Evolutionary conservation across 1,140 invertebrate species (phyloP).

Genomic region (Coptotermes formosanus): DNA sequence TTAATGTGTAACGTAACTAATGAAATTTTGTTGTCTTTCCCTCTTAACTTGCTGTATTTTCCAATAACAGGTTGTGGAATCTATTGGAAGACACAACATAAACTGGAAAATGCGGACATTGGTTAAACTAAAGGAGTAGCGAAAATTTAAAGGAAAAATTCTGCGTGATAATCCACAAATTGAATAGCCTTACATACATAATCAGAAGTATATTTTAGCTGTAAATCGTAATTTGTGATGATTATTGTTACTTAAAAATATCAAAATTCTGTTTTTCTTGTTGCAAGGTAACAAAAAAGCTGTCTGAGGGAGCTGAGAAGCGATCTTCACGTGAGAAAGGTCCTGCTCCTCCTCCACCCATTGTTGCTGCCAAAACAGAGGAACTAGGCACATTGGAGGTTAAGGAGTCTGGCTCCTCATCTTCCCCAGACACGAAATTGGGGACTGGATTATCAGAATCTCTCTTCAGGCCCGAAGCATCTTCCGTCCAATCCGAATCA

Average conservation of each 20-base stretch:
- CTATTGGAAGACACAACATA: too few relatives aligned
- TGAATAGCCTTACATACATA: too few relatives aligned
- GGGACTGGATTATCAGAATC: neutral
- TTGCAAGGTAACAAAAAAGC: conserved; percentile 58
- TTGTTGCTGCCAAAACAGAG: conserved; percentile 33
- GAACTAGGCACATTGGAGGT: conserved; percentile 19
- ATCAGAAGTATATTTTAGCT: too few relatives aligned
- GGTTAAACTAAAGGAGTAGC: too few relatives aligned
- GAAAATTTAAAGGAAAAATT: too few relatives aligned
- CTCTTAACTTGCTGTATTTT: too few relatives aligned
- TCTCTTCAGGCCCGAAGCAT: conserved; percentile 25
- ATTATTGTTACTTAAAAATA: neutral
- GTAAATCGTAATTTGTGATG: neutral
- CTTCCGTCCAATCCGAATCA: conserved; percentile 25
- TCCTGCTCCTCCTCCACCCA: conserved; percentile 64
- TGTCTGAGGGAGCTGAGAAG: conserved; percentile 37
- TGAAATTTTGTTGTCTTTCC: too few relatives aligned
- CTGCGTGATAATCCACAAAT: too few relatives aligned
- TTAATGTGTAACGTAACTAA: too few relatives aligned
- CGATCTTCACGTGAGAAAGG: conserved; percentile 58
- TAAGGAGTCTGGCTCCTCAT: conserved; percentile 8
- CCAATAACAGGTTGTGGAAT: too few relatives aligned
- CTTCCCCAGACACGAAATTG: conserved; percentile 30
- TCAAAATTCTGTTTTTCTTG: conserved; percentile 30
- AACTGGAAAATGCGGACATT: too few relatives aligned